Evolutionary conservation across 2,888 invertebrate species (phyloP), one percentile per base, ranked within the genome.

Genomic region (Thera obeliscata): DNA sequence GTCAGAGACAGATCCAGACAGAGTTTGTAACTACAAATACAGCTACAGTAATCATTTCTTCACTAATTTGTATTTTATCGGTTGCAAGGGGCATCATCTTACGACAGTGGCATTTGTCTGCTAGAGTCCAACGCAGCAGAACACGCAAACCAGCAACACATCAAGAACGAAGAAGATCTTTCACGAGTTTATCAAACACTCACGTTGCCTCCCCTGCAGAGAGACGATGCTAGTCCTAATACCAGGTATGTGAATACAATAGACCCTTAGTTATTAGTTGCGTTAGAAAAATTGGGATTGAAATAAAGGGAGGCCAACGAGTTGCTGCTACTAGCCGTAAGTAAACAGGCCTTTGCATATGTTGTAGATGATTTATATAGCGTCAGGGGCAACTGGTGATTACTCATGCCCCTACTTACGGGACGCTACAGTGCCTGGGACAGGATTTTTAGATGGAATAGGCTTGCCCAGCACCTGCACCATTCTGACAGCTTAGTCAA

Each of bases 131-230:
- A 82, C 66, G 80, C 77, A 2, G 72, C 78, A 1, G 89, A 89
- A 33, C 80, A 83, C 6, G 78, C 87, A 2, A 86, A 81, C 69
- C 77, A 85, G 1, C 89, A 88, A 70, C 82, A 71, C 59, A 78
- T 87, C 35, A 91, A 91, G 69, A 82, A 81, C 0, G 89, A 90
- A 48, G 91, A 90, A 66, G 92, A 91, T 3, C 71, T 91, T 48
- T 86, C 90, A 1, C 81, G 91, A 41, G 91, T 91, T 4, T 92
- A 91, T 69, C 91, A 92, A 74, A 88, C 87, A 5, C 79, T 91
- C 11, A 79, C 89, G 11, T 75, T 91, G 70, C 88, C 89, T 7
- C 59, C 84, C 0, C 79, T 87, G 12, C 75, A 86, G 38, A 84
- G 90, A 68, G 90, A 92, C 7, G 89, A 90, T 38, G 81, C 79